phyloP scores from a whole-genome alignment of 1,140 invertebrate species.

The Sinonovacula constricta region DNA sequence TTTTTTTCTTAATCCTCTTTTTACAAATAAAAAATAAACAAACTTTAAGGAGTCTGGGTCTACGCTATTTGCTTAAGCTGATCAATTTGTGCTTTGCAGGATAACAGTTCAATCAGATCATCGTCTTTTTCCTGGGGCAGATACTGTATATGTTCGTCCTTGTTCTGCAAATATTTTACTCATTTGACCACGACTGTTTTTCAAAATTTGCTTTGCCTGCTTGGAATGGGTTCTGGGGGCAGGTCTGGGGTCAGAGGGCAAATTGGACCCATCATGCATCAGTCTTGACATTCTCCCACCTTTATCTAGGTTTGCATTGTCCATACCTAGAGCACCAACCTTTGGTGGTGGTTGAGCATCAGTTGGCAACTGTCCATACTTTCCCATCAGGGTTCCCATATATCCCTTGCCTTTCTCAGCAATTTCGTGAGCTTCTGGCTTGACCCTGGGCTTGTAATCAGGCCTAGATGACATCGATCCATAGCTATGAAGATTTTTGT shows the following conservation, averaged over 20 bases:
- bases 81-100: too few species aligned
- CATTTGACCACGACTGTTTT: constrained; percentile 64
- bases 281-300: constrained; percentile 71
- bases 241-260: constrained; percentile 57
- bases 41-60: too few species aligned
- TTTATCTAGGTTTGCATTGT: constrained; percentile 68
- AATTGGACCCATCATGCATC: constrained; percentile 66
- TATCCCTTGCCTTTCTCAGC: constrained; percentile 69
- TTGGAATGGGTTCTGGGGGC: constrained; percentile 60
- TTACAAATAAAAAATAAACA: too few species aligned
- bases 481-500: constrained; percentile 60
- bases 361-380: constrained; percentile 62
- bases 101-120: too few species aligned
- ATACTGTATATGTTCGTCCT: constrained; percentile 64
- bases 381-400: constrained; percentile 64
- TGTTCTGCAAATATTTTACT: constrained; percentile 61
- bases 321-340: constrained; percentile 68
- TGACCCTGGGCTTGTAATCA: constrained; percentile 63
- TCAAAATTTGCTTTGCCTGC: constrained; percentile 62
- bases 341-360: constrained; percentile 63
- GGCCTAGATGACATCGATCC: constrained; percentile 56
- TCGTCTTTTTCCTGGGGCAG: constrained; percentile 57
- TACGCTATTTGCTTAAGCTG: too few species aligned
- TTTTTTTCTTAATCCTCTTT: too few species aligned
- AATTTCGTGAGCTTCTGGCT: constrained; percentile 68